Evolutionary conservation across 2,888 invertebrate species (phyloP).

Genomic region (Nemotelus nigrinus): DNA sequence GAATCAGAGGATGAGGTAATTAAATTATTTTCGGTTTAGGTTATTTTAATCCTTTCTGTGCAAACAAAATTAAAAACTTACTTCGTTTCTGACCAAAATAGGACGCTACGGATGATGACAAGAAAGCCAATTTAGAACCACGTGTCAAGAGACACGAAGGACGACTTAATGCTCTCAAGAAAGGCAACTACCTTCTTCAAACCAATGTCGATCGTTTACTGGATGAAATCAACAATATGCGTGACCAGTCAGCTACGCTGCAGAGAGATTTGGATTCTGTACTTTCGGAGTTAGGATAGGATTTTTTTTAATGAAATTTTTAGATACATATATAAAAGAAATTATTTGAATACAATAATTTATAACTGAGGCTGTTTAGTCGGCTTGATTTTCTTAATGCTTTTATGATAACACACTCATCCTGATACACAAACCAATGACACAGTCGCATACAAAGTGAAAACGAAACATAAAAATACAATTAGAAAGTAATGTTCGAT

Average conservation of each 20-base stretch:
- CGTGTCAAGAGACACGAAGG: constrained; percentile 81
- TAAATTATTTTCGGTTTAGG: not conserved
- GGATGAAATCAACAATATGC: constrained; percentile 85
- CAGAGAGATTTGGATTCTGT: constrained; percentile 88
- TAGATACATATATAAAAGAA: constrained; percentile 32
- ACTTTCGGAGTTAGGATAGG: constrained; percentile 82
- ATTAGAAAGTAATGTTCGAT: not conserved
- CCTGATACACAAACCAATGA: not conserved
- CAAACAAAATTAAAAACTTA: not conserved
- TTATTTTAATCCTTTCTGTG: not conserved
- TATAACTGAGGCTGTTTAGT: not conserved
- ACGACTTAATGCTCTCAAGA: constrained; percentile 81
- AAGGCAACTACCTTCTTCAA: constrained; percentile 87
- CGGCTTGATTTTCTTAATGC: constrained; percentile 22
- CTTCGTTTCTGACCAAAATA: constrained; percentile 56
- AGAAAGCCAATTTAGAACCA: constrained; percentile 73
- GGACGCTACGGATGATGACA: constrained; percentile 74
- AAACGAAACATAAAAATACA: not conserved
- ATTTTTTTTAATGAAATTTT: constrained; percentile 18
- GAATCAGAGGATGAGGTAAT: constrained; percentile 75
- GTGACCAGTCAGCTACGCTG: constrained; percentile 79
- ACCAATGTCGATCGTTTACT: constrained; percentile 88
- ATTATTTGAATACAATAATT: not conserved
- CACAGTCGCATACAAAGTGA: not conserved
- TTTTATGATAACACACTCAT: constrained; percentile 39